Conservation (phyloP, 2,113 vertebrate genomes). For the Nestor notabilis region DNA sequence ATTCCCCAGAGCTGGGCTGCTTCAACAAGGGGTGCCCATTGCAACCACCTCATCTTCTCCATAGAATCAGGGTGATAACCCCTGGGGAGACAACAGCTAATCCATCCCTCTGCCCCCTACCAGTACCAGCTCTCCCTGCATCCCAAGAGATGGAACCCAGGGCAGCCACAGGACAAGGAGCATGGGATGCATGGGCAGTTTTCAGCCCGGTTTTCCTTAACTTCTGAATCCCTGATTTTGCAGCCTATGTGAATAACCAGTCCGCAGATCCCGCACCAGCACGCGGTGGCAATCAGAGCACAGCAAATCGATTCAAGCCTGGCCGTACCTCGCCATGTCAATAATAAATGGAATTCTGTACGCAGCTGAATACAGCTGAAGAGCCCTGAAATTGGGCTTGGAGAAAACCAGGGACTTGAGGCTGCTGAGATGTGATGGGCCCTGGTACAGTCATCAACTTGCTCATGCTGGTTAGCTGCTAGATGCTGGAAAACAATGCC, state of each 20-base stretch:
- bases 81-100: not conserved
- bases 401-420: not conserved
- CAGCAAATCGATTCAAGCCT: not conserved
- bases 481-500: not conserved
- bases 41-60: not conserved
- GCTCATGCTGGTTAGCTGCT: not conserved
- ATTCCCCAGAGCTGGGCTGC: fast-evolving
- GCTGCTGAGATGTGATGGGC: not conserved
- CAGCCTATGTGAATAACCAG: not conserved
- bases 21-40: not conserved
- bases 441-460: not conserved
- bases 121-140: not conserved
- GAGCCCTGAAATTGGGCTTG: not conserved
- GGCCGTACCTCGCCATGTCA: not conserved
- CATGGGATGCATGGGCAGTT: fast-evolving
- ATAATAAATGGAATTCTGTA: conserved; percentile 19
- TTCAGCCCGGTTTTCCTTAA: not conserved
- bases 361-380: not conserved
- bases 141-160: fast-evolving
- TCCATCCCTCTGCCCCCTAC: fast-evolving
- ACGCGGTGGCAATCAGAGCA: conserved; percentile 2
- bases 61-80: fast-evolving
- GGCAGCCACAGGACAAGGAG: not conserved
- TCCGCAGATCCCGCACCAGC: not conserved
- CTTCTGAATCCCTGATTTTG: not conserved